Percentiles rank a stretch among this genome's conserved stretches.
phyloP scores from a whole-genome alignment of 2,797 vertebrate genomes.

The Rousettus madagascariensis region DNA sequence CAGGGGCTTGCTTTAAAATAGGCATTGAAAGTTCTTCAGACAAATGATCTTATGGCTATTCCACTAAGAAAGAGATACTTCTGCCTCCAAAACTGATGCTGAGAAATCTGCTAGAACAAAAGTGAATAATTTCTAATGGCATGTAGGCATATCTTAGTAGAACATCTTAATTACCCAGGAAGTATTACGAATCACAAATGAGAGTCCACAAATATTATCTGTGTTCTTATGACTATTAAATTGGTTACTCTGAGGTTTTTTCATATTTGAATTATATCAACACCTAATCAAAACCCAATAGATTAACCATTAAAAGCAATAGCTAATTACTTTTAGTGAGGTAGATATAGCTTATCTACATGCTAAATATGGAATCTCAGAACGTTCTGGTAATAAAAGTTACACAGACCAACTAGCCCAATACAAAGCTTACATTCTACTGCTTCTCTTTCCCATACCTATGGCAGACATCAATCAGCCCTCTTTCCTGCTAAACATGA shows the following conservation, averaged over 20 bases:
- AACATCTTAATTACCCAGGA: conserved; percentile 38
- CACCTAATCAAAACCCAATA: not conserved
- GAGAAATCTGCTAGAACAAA: conserved; percentile 42
- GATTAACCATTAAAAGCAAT: not conserved
- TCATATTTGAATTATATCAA: not conserved
- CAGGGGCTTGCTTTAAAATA: not conserved
- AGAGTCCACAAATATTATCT: not conserved
- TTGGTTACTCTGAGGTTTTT: not conserved
- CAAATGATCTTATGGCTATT: not conserved
- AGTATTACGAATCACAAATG: not conserved
- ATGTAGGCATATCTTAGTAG: not conserved
- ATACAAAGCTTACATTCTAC: not conserved
- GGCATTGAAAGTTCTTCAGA: not conserved
- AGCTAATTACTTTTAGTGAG: not conserved
- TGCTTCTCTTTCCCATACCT: not conserved
- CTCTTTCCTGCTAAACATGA: not conserved
- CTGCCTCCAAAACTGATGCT: conserved; percentile 16
- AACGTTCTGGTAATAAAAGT: not conserved
- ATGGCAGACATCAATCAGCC: not conserved
- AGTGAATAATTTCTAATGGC: conserved; percentile 31
- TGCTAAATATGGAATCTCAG: not conserved
- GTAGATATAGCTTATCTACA: not conserved
- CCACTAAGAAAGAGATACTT: conserved; percentile 5
- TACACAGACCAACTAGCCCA: not conserved
- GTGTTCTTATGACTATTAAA: not conserved